Base-by-base conservation (phyloP, 1,140 invertebrate species). In the Hormaphis cornu region DNA sequence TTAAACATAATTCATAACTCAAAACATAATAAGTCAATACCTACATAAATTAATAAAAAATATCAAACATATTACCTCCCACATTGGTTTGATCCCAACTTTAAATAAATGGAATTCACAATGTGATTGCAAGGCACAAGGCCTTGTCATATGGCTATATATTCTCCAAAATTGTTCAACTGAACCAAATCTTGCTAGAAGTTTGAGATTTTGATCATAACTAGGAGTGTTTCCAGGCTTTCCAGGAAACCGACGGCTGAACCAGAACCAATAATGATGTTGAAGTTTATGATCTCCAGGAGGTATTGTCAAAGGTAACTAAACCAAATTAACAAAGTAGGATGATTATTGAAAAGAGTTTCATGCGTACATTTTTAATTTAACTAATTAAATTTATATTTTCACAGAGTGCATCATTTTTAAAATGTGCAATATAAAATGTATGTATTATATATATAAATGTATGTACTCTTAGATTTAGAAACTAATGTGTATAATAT, bases 61-160 rank as follows among this genome's bases (percentile, higher is more conserved):
- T 4, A 22, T n/a, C 9, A 35, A 56, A 58, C 6, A 50, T 58
- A 5, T 30, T 69, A 72, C 72, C 70, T 72, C 71, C 71, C 71
- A 72, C 71, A 72, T 72, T 12, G 71, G 96, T 81, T 95, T 93
- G 72, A 99, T 97, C 71, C 96, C 96, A 75, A 95, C 87, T 84
- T 98, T 98, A 78, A 99, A 99, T 28, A 99, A 83, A 81, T 97
- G 95, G 78, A 97, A 90, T 81, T 98, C 95, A 76, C 91, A 90
- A 75, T 95, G 90, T 28, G 90, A 88, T 53, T 88, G 86, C 71
- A 98, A 82, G 74, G 98, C 90, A 46, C 87, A 87, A 35, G 94
- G 90, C 74, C 94, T 84, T 70, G 90, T 84, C 74, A 98, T 81
- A 80, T 97, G 93, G 78, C 90, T 89, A 80, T 98, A 98, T 63